A percentile compares a stretch with the other conserved stretches of the same genome.
These are phyloP conservation scores for Lysandra bellargus DNA, from an alignment of 2,888 invertebrate species.

Conservation along the genomic window DNA sequence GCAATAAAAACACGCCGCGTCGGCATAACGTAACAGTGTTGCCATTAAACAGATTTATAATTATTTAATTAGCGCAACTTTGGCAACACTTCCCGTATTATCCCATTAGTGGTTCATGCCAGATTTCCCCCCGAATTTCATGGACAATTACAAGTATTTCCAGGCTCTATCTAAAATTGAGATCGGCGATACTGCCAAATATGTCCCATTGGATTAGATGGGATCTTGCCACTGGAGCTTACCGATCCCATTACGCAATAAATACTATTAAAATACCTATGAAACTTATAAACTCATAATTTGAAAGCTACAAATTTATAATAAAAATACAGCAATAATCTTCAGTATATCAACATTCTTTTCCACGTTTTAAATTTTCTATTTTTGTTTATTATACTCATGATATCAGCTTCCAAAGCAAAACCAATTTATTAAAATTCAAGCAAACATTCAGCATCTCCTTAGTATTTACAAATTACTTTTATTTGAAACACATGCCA, in stretches of 20 bases:
- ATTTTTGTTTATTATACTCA: too few species aligned
- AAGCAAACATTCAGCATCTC: too few species aligned
- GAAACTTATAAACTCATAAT: too few species aligned
- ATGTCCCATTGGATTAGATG: constrained; percentile 41
- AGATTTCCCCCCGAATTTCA: constrained; percentile 42
- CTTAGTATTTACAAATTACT: too few species aligned
- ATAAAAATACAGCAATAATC: too few species aligned
- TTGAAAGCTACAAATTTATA: too few species aligned
- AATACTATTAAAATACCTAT: constrained; percentile 21
- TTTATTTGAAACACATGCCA: too few species aligned
- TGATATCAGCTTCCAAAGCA: too few species aligned
- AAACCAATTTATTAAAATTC: too few species aligned
- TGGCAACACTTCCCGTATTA: constrained; percentile 36
- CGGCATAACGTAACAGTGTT: constrained; percentile 15
- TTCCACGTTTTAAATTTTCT: too few species aligned
- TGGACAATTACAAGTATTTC: constrained; percentile 44
- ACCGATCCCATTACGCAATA: constrained; percentile 13
- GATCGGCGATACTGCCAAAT: constrained; percentile 44
- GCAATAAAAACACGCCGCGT: constrained; percentile 1
- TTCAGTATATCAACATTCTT: too few species aligned
- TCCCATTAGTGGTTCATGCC: constrained; percentile 36
- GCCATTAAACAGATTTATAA: constrained; percentile 32
- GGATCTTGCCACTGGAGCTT: constrained; percentile 32
- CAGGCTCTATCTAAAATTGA: constrained; percentile 45
- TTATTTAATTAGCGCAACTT: constrained; percentile 33